Evolutionary conservation across 2,113 vertebrate species (phyloP).

Genomic region (Empidonax traillii): DNA sequence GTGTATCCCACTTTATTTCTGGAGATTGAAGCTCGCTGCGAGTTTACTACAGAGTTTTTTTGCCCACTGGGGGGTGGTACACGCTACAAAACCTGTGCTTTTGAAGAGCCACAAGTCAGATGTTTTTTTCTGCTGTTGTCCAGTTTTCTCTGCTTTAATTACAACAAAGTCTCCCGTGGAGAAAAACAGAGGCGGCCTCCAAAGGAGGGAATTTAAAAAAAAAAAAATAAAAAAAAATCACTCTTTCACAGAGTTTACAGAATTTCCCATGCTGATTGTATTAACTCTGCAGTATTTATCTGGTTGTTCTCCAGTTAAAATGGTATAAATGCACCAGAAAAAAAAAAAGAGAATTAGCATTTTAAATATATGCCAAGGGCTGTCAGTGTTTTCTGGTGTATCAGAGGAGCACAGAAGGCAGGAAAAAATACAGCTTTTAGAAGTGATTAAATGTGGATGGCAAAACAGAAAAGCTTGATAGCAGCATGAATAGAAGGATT

Average conservation of each 20-base stretch:
- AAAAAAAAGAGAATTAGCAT: not conserved
- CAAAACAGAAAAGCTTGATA: not conserved
- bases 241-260: slow-evolving; percentile 49
- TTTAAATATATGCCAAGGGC: not conserved
- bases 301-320: slow-evolving; percentile 34
- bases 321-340: not conserved
- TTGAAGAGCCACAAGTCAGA: slow-evolving; percentile 75
- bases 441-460: slow-evolving; percentile 1
- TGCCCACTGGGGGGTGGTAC: slow-evolving; percentile 98
- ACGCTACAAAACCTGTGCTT: slow-evolving; percentile 82
- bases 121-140: slow-evolving; percentile 74
- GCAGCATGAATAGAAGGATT: not conserved
- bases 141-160: slow-evolving; percentile 83
- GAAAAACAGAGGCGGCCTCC: slow-evolving; percentile 69
- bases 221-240: not conserved
- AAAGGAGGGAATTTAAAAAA: not conserved
- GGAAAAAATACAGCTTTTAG: not conserved
- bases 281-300: slow-evolving; percentile 46
- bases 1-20: slow-evolving; percentile 4
- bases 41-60: slow-evolving; percentile 87
- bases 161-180: slow-evolving; percentile 78
- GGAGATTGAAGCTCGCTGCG: slow-evolving; percentile 73
- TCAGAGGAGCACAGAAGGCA: not conserved
- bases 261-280: slow-evolving; percentile 46
- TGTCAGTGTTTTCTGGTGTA: slow-evolving; percentile 9